A percentile compares a stretch with the other conserved stretches of the same genome.
phyloP scores from a whole-genome alignment of 2,888 invertebrate species.

The Steromphala cineraria region DNA sequence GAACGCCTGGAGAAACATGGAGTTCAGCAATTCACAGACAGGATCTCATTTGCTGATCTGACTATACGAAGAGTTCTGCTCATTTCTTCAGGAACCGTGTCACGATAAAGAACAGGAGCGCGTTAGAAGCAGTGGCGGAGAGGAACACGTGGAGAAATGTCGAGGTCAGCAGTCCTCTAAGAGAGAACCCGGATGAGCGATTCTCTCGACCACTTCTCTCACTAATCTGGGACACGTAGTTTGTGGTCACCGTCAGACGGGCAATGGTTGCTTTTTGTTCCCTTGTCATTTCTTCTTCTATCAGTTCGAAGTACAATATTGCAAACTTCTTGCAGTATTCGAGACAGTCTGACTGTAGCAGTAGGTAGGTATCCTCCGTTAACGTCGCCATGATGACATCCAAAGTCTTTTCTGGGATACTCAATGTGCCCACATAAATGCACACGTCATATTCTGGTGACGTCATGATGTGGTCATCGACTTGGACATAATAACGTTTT shows the following conservation, averaged over 20 bases:
- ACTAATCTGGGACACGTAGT: background rate
- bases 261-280: background rate
- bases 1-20: too few relatives aligned
- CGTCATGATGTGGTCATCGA: background rate
- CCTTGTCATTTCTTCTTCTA: background rate
- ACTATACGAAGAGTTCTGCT: too few relatives aligned
- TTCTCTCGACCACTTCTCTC: constrained; percentile 4
- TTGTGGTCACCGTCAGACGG: background rate
- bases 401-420: background rate
- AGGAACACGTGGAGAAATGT: background rate
- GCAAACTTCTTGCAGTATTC: background rate
- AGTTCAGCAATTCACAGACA: too few relatives aligned
- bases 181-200: constrained; percentile 13
- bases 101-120: background rate
- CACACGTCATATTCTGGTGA: background rate
- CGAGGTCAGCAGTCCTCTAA: background rate
- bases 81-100: background rate
- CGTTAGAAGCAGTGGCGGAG: background rate
- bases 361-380: background rate
- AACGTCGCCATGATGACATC: background rate
- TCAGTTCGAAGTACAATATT: background rate
- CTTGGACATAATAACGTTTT: background rate
- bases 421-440: background rate
- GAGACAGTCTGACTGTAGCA: background rate
- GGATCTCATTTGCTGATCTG: too few relatives aligned